Base-by-base conservation (phyloP, 2,888 invertebrate species). In the Plagodis pulveraria region DNA sequence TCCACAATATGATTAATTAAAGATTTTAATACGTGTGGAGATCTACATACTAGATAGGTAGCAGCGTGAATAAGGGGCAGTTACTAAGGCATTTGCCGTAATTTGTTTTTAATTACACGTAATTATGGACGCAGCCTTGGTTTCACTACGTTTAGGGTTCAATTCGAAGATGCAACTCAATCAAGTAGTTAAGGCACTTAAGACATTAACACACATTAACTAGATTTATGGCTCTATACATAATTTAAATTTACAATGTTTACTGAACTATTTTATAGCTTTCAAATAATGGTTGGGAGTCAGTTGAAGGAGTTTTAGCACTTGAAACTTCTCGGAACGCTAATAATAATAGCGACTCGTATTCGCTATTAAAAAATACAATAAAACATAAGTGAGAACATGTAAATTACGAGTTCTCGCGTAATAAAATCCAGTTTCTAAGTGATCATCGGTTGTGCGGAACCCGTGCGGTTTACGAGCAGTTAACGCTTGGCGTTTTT, bases 71-170 rank as follows among this genome's bases (percentile, higher is more conserved):
- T 51, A 65, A 59, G 50, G 60, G 68, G 64, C 64, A 63, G 66
- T 71, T 73, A 71, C 56, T 68, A 60, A 62, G 50, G 59, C 64
- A 72, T 74, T 73, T 71, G 70, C 73, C 71, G 70, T 80, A 79
- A 81, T 80, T 73, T 71, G 71, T 70, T 76, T 75, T 74, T 80
- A 81, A 81, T 81, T 81, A 71, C 68, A 69, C 57, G 58, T 73
- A 78, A 78, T 79, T 76, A 74, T 65, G 65, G 65, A 66, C 62
- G 62, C 56, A 73, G 67, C 77, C 78, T 78, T 78, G 79, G 74
- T 81, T 81, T 80, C 76, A 74, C 81, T 75, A 67, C 66, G 60
- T 65, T 77, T 74, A 72, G 72, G 71, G 76, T 71, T 73, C 78
- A 60, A 54, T 66, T 38, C 6, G 34, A 44, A 56, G 49, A 60